A percentile compares a stretch with the other conserved stretches of the same genome.
Conservation (phyloP, 2,113 vertebrate species). For the Microtus montanus region DNA sequence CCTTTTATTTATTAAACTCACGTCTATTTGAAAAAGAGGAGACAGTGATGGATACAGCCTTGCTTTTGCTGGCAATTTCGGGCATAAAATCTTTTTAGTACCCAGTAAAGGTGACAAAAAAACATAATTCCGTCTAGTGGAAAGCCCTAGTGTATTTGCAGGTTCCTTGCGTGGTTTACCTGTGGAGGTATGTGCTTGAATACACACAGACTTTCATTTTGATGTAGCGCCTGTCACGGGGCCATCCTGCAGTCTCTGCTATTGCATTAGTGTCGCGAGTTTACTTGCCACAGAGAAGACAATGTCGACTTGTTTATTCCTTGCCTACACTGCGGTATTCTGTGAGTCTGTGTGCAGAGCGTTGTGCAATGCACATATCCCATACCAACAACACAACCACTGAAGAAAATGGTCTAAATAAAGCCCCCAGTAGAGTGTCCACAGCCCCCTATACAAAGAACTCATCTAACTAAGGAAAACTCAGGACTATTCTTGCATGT, state of each 20-base stretch:
- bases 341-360: constrained; percentile 45
- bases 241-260: constrained; percentile 8
- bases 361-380: constrained; percentile 39
- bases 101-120: constrained; percentile 66
- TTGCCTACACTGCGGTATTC: not conserved
- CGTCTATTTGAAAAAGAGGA: constrained; percentile 51
- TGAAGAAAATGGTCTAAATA: constrained; percentile 63
- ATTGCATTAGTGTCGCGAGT: not conserved
- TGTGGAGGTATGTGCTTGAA: not conserved
- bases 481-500: not conserved
- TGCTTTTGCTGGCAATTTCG: constrained; percentile 68
- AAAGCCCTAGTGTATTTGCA: constrained; percentile 1
- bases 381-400: constrained; percentile 1
- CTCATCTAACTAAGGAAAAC: not conserved
- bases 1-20: constrained; percentile 63
- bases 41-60: constrained; percentile 45
- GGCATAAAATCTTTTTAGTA: constrained; percentile 63
- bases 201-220: not conserved
- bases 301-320: constrained; percentile 49
- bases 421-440: not conserved
- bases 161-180: not conserved
- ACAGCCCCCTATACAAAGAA: not conserved
- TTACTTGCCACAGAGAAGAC: constrained; percentile 46
- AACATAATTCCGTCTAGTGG: constrained; percentile 54
- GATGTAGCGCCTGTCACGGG: not conserved